These are phyloP conservation scores for Porites lutea DNA, from an alignment of 64 coral and sea anemone species.

Conservation along the genomic window DNA sequence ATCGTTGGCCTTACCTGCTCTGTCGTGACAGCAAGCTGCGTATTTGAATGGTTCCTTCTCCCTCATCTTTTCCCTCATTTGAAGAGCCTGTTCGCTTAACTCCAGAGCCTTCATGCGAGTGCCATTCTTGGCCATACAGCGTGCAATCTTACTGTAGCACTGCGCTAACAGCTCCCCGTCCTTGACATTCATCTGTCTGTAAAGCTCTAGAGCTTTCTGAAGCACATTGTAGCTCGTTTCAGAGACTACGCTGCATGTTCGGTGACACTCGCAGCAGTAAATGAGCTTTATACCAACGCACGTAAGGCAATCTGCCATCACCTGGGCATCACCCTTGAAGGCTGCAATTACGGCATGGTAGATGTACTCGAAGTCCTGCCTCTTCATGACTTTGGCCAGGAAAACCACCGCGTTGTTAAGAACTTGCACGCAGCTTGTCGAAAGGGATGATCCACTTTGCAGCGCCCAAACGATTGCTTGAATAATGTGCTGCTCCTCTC, in stretches of 20 bases:
- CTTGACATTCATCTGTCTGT: background rate
- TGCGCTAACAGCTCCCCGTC: conserved; percentile 23
- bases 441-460: background rate
- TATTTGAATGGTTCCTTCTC: conserved; percentile 3
- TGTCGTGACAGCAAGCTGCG: conserved; percentile 30
- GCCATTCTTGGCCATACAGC: conserved; percentile 44
- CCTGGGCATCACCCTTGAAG: background rate
- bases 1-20: background rate
- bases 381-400: conserved; percentile 56
- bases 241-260: background rate
- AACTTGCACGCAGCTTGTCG: background rate
- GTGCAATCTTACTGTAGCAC: conserved; percentile 38
- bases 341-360: background rate
- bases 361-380: background rate
- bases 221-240: conserved; percentile 4
- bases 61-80: background rate
- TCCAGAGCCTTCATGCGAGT: background rate
- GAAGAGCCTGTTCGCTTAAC: conserved; percentile 1
- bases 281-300: conserved; percentile 21
- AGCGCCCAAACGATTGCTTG: conserved; percentile 39
- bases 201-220: background rate
- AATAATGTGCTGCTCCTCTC: conserved; percentile 28
- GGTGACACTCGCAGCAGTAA: conserved; percentile 41
- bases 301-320: conserved; percentile 31
- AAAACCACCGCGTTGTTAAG: conserved; percentile 26